Base-by-base conservation (phyloP, 2,113 vertebrate genomes). In the Zosterops hypoxanthus region DNA sequence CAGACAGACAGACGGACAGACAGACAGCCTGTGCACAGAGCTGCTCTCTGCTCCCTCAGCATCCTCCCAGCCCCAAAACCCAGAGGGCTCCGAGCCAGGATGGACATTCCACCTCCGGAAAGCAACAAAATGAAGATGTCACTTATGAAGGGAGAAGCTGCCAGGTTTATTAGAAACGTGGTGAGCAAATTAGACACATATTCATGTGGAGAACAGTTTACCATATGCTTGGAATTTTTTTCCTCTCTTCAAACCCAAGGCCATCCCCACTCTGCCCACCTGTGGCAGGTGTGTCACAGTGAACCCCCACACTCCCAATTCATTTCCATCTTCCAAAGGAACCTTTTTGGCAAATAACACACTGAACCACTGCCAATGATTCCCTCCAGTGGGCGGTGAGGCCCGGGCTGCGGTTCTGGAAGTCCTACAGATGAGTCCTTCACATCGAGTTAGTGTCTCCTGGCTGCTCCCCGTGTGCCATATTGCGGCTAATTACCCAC, bases 91-190 rank as follows among this genome's bases (percentile, higher is more conserved):
- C 4, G 14, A 84, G 86, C 34, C 14, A 0, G 31, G 56, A 46
- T 1, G 28, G 44, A 44, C 49, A 11, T 15, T 39, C 22, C 55
- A 64, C 24, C 88, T 66, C 60, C 10, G 14, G 70, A 34, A 49
- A 56, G 61, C 61, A 90, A 41, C 68, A 29, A 72, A 96, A 96
- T 93, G 68, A 95, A 95, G 95, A 94, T 57, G 91, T 95, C 88
- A 94, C 73, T 88, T 63, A 57, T 0, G 73, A 63, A 60, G 22
- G 68, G 61, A 83, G 78, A 88, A 56, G 59, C 69, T 90, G 91
- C 86, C 88, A 94, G 71, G 65, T 84, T 82, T 72, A 65, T 85
- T 80, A 86, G 90, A 79, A 50, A 76, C 11, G 42, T 55, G 63
- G 52, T 3, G n/a, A 91, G 68, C 65, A 82, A 95, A 96, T 94